Percentiles rank a stretch among this genome's conserved stretches.
phyloP scores from a whole-genome alignment of 2,113 vertebrate species.

The Cairina moschata region DNA sequence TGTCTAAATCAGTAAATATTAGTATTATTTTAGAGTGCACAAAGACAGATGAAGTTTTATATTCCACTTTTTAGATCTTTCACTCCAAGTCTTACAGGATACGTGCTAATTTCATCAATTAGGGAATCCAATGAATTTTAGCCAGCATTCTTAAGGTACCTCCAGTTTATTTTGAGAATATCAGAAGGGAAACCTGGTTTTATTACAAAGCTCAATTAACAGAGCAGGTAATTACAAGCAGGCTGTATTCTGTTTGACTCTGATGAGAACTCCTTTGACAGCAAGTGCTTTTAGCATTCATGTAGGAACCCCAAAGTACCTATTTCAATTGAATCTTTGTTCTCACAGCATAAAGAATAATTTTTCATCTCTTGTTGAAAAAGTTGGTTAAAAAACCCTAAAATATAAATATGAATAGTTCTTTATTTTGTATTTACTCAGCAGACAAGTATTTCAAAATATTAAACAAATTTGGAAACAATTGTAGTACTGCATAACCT shows the following conservation, averaged over 20 bases:
- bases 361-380: background rate
- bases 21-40: background rate
- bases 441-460: background rate
- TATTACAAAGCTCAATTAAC: background rate
- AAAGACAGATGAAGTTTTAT: background rate
- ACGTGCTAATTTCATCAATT: background rate
- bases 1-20: background rate
- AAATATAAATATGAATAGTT: background rate
- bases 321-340: background rate
- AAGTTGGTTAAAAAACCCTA: background rate
- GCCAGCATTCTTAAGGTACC: background rate
- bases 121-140: background rate
- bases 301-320: background rate
- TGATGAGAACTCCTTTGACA: background rate
- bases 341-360: background rate
- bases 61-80: background rate
- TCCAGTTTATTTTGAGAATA: background rate
- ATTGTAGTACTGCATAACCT: background rate
- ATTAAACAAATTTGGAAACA: background rate
- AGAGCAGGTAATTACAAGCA: background rate
- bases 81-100: background rate
- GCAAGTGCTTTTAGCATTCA: background rate
- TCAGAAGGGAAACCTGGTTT: background rate
- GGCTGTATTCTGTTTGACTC: background rate
- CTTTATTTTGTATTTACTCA: background rate